Conservation (phyloP, 2,888 invertebrate species). For the Papilio demoleus region DNA sequence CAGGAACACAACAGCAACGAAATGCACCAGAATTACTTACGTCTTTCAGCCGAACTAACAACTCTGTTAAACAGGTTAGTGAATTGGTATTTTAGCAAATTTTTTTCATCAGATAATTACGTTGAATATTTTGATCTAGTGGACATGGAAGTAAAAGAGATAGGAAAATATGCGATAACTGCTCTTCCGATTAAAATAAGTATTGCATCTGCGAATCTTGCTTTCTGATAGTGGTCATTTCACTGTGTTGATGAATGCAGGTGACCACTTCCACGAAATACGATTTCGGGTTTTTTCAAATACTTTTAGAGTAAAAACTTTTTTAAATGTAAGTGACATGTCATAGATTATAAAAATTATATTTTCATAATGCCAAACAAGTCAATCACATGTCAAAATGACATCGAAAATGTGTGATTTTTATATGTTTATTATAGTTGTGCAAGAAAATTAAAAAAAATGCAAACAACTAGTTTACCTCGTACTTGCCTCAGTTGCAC, state of each 20-base stretch:
- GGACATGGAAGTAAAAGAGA: too few species aligned
- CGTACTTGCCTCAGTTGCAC: conserved; percentile 75
- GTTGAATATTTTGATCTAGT: too few species aligned
- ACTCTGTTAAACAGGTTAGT: conserved; percentile 84
- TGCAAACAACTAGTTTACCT: conserved; percentile 71
- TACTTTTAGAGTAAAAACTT: too few species aligned
- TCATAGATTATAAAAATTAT: conserved; percentile 1
- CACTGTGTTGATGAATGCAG: background rate
- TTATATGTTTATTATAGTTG: conserved; percentile 31
- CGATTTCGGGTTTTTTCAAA: too few species aligned
- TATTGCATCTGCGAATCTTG: too few species aligned
- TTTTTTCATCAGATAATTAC: too few species aligned
- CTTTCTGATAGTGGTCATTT: too few species aligned
- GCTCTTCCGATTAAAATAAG: background rate
- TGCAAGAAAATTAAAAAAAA: conserved; percentile 45
- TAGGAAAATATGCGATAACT: too few species aligned
- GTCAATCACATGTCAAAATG: conserved; percentile 12
- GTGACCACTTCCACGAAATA: background rate
- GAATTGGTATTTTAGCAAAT: background rate
- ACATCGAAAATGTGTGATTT: conserved; percentile 23
- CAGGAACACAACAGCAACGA: conserved; percentile 86
- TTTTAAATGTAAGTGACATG: too few species aligned
- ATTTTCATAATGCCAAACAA: background rate
- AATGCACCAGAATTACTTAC: conserved; percentile 86
- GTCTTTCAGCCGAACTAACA: conserved; percentile 85